Percentiles rank a stretch among this genome's conserved stretches.
Conservation (phyloP, 2,113 vertebrate genomes). For the Bos indicus region DNA sequence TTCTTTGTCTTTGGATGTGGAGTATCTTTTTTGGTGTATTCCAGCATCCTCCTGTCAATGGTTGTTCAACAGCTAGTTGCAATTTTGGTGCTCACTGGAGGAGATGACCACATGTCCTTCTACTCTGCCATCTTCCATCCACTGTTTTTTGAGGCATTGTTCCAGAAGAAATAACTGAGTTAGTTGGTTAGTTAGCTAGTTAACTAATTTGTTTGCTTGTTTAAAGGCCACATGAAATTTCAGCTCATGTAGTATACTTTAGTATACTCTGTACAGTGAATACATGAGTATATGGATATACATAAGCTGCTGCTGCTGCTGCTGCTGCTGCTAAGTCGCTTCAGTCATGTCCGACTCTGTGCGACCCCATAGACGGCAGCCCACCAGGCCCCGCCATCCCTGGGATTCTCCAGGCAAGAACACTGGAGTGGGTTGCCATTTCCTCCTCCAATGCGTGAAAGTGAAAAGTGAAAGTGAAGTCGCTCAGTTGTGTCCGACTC, state of each 20-base stretch:
- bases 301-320: not conserved
- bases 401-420: too few species aligned
- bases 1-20: not conserved
- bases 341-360: too few species aligned
- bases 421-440: too few species aligned
- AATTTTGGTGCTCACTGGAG: not conserved
- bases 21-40: not conserved
- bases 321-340: too few species aligned
- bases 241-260: not conserved
- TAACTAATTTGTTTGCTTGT: not conserved
- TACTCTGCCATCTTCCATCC: not conserved
- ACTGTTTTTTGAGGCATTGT: not conserved
- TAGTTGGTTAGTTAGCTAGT: not conserved
- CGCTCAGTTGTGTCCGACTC: too few species aligned
- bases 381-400: too few species aligned
- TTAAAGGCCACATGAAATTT: not conserved
- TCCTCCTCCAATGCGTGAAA: too few species aligned
- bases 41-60: not conserved
- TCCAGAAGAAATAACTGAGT: not conserved
- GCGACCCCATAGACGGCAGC: too few species aligned
- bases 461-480: too few species aligned
- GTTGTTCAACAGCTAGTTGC: not conserved
- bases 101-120: rapidly evolving
- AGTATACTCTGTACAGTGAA: not conserved
- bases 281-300: too few species aligned